phyloP scores from a whole-genome alignment of 92 coral and sea anemone species.

The Hydrozoanthus gracilis region DNA sequence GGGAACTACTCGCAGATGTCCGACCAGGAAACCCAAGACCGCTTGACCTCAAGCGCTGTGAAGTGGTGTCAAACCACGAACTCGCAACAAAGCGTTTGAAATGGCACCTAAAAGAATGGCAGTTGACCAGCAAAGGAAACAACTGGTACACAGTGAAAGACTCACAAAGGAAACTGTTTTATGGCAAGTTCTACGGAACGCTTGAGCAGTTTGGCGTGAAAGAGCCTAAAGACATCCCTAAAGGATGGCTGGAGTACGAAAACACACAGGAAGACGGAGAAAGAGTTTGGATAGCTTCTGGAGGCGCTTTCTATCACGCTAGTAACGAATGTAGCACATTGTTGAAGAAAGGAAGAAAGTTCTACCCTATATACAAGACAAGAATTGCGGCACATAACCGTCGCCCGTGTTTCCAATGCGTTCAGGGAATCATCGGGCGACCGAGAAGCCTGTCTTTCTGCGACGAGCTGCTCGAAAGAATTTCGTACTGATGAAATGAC shows the following conservation, averaged over 20 bases:
- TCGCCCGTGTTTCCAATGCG: conserved; percentile 16
- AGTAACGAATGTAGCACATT: conserved; percentile 13
- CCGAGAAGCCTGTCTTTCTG: conserved; percentile 23
- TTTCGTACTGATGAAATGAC: not conserved
- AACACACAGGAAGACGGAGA: not conserved
- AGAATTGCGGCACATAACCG: conserved; percentile 15
- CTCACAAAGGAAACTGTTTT: conserved; percentile 2
- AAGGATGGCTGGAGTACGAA: conserved; percentile 23
- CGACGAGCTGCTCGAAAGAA: conserved; percentile 21
- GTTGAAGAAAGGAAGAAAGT: conserved; percentile 25
- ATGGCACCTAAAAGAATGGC: conserved; percentile 28
- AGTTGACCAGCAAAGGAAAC: not conserved
- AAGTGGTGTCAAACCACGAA: conserved; percentile 25
- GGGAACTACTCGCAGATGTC: not conserved
- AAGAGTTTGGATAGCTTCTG: conserved; percentile 37
- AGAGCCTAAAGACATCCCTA: conserved; percentile 29
- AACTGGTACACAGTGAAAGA: conserved; percentile 24
- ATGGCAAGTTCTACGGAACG: conserved; percentile 36
- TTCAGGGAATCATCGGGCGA: not conserved
- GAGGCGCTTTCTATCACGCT: conserved; percentile 21
- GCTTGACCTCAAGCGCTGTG: conserved; percentile 27
- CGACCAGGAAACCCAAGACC: conserved; percentile 10
- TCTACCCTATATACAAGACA: conserved; percentile 26
- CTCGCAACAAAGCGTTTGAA: conserved; percentile 1
- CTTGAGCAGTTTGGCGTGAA: conserved; percentile 15